A percentile compares a stretch with the other conserved stretches of the same genome.
phyloP scores from a whole-genome alignment of 2,113 vertebrate species.

The Silurus meridionalis region DNA sequence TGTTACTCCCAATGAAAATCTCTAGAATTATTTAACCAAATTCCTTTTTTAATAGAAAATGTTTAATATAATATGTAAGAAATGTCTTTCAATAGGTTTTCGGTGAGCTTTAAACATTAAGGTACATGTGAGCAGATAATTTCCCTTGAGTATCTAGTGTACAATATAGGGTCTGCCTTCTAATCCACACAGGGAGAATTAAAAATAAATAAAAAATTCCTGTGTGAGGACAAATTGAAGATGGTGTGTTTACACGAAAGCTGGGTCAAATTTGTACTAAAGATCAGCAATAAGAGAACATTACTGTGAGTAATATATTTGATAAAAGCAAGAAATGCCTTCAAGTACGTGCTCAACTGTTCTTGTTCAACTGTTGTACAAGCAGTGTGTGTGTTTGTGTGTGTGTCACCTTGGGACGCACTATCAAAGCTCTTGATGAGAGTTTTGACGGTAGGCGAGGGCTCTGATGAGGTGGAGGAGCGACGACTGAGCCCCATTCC shows the following conservation, averaged over 20 bases:
- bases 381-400: not conserved
- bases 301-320: not conserved
- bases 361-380: not conserved
- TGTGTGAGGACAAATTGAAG: not conserved
- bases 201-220: not conserved
- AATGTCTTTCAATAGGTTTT: too few relatives aligned
- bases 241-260: not conserved
- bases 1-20: not conserved
- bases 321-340: not conserved
- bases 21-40: not conserved
- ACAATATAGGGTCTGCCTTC: not conserved
- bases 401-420: slow-evolving; percentile 78
- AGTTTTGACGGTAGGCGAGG: slow-evolving; percentile 85
- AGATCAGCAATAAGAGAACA: not conserved
- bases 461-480: slow-evolving; percentile 87
- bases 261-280: not conserved
- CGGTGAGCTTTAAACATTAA: not conserved
- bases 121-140: not conserved
- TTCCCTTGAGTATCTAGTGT: not conserved
- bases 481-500: slow-evolving; percentile 91
- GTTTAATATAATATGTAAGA: too few relatives aligned
- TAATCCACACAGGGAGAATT: not conserved
- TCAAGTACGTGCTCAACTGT: not conserved
- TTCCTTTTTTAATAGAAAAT: too few relatives aligned
- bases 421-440: slow-evolving; percentile 89